Evolutionary conservation across 2,797 vertebrate species (phyloP).

Genomic region (Spinus pinus): DNA sequence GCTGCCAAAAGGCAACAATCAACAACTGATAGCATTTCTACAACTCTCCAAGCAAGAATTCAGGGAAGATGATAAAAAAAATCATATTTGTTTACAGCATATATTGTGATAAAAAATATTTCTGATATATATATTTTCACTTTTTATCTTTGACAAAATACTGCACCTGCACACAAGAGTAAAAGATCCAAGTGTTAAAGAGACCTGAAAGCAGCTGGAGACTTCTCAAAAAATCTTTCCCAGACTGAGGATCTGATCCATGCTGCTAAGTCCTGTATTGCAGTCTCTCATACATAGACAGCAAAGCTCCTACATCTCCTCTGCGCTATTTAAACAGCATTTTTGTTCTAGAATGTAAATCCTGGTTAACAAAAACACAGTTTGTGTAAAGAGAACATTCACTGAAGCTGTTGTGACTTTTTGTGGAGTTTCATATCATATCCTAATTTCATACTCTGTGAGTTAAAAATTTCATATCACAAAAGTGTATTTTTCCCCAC

Average conservation of each 20-base stretch:
- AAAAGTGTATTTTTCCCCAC: neutral
- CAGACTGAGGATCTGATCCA: neutral
- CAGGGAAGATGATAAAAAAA: neutral
- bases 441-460: neutral
- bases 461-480: neutral
- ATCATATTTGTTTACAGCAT: fast-evolving
- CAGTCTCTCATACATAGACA: neutral
- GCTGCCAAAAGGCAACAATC: slow-evolving; percentile 54
- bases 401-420: neutral
- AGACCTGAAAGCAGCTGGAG: neutral
- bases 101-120: neutral
- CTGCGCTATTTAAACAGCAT: neutral
- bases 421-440: neutral
- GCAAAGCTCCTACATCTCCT: neutral
- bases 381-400: neutral
- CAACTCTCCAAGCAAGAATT: neutral
- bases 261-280: neutral
- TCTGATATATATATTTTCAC: fast-evolving
- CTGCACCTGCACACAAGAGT: fast-evolving
- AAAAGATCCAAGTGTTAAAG: neutral
- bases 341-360: neutral
- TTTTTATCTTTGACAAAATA: neutral
- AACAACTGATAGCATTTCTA: neutral
- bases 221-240: neutral
- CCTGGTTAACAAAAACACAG: neutral